Evolutionary conservation across 2,888 invertebrate genomes (phyloP).

Genomic region (Sphecodes monilicornis): DNA sequence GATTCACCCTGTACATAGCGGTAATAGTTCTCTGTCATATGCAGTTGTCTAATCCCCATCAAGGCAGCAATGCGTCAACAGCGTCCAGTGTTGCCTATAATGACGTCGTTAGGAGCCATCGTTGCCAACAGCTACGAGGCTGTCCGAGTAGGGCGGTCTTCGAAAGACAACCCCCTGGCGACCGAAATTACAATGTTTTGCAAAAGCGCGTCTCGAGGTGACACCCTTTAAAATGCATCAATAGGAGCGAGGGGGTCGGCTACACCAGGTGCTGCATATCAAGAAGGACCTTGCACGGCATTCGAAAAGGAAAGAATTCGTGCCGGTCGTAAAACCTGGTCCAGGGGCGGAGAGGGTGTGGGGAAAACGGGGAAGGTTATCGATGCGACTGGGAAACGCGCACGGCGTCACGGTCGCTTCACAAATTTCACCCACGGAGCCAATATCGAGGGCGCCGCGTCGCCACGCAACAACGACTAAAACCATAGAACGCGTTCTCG

Average conservation of each 20-base stretch:
- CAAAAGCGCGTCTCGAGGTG: not conserved
- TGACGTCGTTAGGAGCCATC: not conserved
- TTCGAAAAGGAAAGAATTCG: conserved; percentile 23
- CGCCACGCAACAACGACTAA: conserved; percentile 39
- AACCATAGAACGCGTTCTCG: conserved; percentile 48
- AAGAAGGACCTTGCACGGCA: conserved; percentile 8
- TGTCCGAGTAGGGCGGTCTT: not conserved
- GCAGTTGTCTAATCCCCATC: not conserved
- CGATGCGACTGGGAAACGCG: conserved; percentile 26
- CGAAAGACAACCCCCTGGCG: not conserved
- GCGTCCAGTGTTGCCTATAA: not conserved
- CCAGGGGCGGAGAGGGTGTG: not conserved
- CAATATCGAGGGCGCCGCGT: conserved; percentile 52
- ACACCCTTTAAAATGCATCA: not conserved
- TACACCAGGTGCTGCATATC: conserved; percentile 16
- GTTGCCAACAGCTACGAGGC: not conserved
- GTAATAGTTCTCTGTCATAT: not conserved
- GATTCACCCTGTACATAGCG: not conserved
- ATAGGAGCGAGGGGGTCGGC: not conserved
- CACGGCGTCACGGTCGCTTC: conserved; percentile 38
- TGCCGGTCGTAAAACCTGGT: not conserved
- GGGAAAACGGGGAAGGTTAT: conserved; percentile 29
- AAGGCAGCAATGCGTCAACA: not conserved
- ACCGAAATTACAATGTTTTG: conserved; percentile 1
- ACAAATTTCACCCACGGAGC: conserved; percentile 58